phyloP scores from a whole-genome alignment of 2,888 invertebrate species.

The Entomobrya multifasciata region DNA sequence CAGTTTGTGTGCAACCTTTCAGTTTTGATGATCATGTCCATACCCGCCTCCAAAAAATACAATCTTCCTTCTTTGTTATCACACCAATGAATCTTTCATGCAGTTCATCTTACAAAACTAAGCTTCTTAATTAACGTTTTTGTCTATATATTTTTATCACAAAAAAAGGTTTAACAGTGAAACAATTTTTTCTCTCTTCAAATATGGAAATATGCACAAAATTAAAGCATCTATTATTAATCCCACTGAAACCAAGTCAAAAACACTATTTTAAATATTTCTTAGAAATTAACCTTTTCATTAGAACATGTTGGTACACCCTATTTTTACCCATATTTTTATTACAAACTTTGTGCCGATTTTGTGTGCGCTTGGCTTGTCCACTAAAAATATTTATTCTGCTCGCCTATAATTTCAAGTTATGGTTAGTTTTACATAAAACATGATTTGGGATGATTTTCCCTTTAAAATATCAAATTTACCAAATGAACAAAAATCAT shows the following conservation, averaged over 20 bases:
- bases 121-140: too few relatives aligned
- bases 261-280: neutral
- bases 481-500: neutral
- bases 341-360: too few relatives aligned
- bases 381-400: too few relatives aligned
- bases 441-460: constrained; percentile 33
- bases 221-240: constrained; percentile 25
- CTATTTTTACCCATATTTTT: too few relatives aligned
- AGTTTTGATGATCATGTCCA: neutral
- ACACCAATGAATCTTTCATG: too few relatives aligned
- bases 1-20: constrained; percentile 57
- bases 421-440: neutral
- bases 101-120: too few relatives aligned
- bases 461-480: too few relatives aligned
- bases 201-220: constrained; percentile 46
- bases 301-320: too few relatives aligned
- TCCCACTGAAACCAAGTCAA: neutral
- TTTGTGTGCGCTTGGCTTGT: too few relatives aligned
- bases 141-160: too few relatives aligned
- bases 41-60: neutral
- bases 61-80: neutral
- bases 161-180: neutral
- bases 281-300: neutral
- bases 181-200: neutral
- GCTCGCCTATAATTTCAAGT: neutral